Percentiles rank a stretch among this genome's conserved stretches.
Conservation (phyloP, 2,797 vertebrate species). For the Borostomias antarcticus region DNA sequence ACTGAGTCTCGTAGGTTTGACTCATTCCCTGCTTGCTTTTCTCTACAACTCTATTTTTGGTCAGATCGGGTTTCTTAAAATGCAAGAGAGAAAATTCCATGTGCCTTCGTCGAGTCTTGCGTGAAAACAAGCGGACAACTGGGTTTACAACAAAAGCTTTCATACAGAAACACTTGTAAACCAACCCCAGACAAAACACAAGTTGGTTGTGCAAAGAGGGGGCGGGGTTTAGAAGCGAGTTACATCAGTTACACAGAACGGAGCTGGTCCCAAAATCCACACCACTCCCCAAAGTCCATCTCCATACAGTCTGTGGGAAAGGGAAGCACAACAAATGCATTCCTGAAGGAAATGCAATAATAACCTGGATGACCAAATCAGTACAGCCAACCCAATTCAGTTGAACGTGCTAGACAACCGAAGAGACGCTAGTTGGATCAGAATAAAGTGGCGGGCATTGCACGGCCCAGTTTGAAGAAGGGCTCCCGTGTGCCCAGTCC, state of each 20-base stretch:
- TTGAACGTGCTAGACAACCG: neutral
- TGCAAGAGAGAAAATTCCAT: neutral
- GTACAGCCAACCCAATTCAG: neutral
- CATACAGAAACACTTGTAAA: slow-evolving; percentile 34
- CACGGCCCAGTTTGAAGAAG: neutral
- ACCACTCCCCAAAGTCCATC: slow-evolving; percentile 8
- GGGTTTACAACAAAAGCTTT: neutral
- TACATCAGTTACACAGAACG: slow-evolving; percentile 35
- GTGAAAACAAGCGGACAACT: slow-evolving; percentile 12
- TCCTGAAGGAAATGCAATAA: slow-evolving; percentile 27
- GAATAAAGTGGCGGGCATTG: neutral
- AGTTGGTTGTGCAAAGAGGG: slow-evolving; percentile 1
- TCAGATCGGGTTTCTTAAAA: slow-evolving; percentile 34
- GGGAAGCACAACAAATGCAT: slow-evolving; percentile 14
- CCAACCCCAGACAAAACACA: slow-evolving; percentile 23
- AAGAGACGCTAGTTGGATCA: neutral
- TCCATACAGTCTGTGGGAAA: slow-evolving; percentile 1
- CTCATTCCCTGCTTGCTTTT: neutral
- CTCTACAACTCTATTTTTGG: slow-evolving; percentile 46
- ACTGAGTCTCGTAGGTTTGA: slow-evolving; percentile 22
- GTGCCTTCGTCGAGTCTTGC: neutral
- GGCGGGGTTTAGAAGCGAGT: neutral
- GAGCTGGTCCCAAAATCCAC: slow-evolving; percentile 60
- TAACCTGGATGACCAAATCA: neutral
- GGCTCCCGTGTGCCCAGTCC: neutral